Evolutionary conservation across 2,797 vertebrate genomes (phyloP).

Genomic region (Chiloscyllium punctatum): DNA sequence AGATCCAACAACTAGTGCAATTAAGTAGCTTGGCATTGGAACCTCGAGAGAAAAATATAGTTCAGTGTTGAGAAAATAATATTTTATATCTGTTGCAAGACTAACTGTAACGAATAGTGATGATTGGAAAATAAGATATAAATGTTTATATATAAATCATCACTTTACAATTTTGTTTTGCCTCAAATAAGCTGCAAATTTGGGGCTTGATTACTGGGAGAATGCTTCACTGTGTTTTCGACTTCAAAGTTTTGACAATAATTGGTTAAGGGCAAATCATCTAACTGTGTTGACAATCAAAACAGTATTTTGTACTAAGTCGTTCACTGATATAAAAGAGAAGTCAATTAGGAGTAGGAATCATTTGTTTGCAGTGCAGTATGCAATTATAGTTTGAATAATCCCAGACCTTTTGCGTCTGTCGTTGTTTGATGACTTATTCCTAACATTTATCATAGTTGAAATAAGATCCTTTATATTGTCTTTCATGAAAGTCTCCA

Average conservation of each 20-base stretch:
- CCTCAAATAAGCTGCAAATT: background rate
- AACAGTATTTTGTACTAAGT: background rate
- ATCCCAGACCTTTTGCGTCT: background rate
- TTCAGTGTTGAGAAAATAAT: background rate
- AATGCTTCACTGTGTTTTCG: background rate
- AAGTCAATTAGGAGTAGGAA: background rate
- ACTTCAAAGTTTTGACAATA: background rate
- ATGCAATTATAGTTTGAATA: background rate
- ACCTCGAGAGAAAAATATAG: conserved; percentile 60
- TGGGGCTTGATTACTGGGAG: background rate
- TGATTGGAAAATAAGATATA: background rate
- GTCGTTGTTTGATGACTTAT: background rate
- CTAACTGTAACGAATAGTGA: background rate
- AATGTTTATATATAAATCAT: background rate
- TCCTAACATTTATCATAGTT: background rate
- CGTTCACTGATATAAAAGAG: background rate
- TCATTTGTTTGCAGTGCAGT: background rate
- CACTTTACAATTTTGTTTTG: background rate
- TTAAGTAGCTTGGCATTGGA: conserved; percentile 84
- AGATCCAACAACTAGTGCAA: conserved; percentile 84
- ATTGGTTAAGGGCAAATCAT: background rate
- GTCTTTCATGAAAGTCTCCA: background rate
- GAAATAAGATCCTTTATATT: background rate
- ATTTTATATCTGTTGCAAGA: background rate
- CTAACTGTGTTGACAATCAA: background rate